phyloP scores from a whole-genome alignment of 1,140 invertebrate species.

The Diorhabda sublineata region DNA sequence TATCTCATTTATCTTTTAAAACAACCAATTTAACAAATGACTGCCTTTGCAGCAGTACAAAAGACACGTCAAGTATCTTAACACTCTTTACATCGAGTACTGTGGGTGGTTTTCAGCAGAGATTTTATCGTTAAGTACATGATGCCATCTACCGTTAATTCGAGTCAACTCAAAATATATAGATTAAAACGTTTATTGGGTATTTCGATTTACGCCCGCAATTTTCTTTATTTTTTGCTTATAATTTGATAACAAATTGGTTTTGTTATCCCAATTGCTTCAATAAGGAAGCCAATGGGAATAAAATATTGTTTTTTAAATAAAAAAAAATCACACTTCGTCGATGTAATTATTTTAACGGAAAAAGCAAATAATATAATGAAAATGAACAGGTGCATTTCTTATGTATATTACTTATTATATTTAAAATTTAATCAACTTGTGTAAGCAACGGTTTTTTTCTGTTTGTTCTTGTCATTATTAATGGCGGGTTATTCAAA shows the following conservation, averaged over 20 bases:
- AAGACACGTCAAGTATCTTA: neutral
- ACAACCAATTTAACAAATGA: conserved; percentile 3
- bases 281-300: no score
- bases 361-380: neutral
- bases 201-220: no score
- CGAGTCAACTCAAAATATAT: no score
- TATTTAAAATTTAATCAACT: neutral
- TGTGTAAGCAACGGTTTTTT: neutral
- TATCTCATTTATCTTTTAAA: neutral
- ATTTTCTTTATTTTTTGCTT: no score
- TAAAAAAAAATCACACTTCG: neutral
- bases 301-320: no score
- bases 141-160: neutral
- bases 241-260: no score
- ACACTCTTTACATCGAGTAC: neutral
- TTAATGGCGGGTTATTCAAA: neutral
- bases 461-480: neutral
- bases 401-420: neutral
- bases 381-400: neutral
- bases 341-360: neutral
- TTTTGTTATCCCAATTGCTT: no score
- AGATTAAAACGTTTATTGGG: no score
- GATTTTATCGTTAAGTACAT: neutral
- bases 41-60: neutral
- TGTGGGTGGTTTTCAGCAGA: conserved; percentile 1